Evolutionary conservation across 2,113 vertebrate species (phyloP).

Genomic region (Chionodraco myersi): DNA sequence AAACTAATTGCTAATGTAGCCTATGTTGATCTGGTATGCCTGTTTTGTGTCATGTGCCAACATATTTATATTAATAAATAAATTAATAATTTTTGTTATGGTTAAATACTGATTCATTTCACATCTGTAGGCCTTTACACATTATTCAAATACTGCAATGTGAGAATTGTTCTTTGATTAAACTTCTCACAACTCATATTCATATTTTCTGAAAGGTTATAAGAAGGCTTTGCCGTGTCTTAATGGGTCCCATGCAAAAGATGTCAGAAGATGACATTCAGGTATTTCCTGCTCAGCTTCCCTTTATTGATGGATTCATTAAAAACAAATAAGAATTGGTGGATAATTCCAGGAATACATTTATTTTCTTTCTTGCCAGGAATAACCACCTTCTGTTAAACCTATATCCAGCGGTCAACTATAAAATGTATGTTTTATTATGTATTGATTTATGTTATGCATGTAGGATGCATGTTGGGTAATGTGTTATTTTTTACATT

Average conservation of each 20-base stretch:
- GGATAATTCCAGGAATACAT: background rate
- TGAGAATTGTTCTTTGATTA: background rate
- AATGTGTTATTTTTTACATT: too few species aligned
- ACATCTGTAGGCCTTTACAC: background rate
- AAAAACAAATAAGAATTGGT: background rate
- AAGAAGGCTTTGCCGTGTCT: background rate
- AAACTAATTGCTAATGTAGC: background rate
- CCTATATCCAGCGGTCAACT: too few species aligned
- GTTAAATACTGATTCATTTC: slow-evolving; percentile 20
- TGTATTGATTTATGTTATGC: too few species aligned
- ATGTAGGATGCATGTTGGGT: too few species aligned
- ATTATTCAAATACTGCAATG: background rate
- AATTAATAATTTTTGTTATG: too few species aligned
- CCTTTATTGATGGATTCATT: background rate
- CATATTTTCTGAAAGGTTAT: background rate
- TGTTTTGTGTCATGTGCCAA: too few species aligned
- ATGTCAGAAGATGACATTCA: background rate
- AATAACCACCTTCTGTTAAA: background rate
- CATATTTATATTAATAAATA: too few species aligned
- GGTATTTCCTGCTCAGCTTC: slow-evolving; percentile 8
- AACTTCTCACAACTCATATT: background rate
- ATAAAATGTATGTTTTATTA: too few species aligned
- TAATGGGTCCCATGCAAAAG: background rate
- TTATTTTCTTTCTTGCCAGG: background rate
- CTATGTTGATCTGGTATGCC: too few species aligned